Conservation (phyloP, 2,113 vertebrate species). For the Raja brachyura region DNA sequence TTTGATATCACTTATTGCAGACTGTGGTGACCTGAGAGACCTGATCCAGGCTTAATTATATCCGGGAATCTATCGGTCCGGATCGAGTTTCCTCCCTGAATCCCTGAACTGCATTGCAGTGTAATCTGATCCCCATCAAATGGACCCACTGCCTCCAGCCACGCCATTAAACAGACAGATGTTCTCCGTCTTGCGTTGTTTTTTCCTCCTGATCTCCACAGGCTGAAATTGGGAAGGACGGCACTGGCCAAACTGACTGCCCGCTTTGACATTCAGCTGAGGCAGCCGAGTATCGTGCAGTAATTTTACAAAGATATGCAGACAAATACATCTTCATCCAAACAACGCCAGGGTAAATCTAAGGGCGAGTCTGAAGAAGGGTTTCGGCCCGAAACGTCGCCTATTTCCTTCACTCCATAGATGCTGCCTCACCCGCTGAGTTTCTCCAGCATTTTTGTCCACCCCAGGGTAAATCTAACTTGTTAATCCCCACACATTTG, state of each 20-base stretch:
- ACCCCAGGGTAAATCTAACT: too few relatives aligned
- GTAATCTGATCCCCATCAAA: constrained; percentile 19
- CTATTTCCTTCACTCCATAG: too few relatives aligned
- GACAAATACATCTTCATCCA: not conserved
- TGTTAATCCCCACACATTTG: not conserved
- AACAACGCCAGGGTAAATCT: not conserved
- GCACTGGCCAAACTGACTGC: not conserved
- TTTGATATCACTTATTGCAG: not conserved
- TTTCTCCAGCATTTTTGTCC: too few relatives aligned
- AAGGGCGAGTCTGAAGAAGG: too few relatives aligned
- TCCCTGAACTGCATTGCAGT: not conserved
- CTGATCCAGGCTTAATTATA: not conserved
- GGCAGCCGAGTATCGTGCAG: too few relatives aligned
- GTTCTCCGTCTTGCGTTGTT: not conserved
- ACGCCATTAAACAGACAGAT: not conserved
- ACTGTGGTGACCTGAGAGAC: not conserved
- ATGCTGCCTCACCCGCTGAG: too few relatives aligned
- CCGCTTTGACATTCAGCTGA: not conserved
- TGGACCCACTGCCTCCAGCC: not conserved
- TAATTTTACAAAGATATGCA: not conserved
- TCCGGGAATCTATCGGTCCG: not conserved
- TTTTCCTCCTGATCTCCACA: not conserved
- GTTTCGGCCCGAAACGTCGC: too few relatives aligned
- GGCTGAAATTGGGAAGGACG: not conserved
- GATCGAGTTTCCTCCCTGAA: not conserved